Conservation (phyloP, 2,113 vertebrate species). For the Sterna hirundo region DNA sequence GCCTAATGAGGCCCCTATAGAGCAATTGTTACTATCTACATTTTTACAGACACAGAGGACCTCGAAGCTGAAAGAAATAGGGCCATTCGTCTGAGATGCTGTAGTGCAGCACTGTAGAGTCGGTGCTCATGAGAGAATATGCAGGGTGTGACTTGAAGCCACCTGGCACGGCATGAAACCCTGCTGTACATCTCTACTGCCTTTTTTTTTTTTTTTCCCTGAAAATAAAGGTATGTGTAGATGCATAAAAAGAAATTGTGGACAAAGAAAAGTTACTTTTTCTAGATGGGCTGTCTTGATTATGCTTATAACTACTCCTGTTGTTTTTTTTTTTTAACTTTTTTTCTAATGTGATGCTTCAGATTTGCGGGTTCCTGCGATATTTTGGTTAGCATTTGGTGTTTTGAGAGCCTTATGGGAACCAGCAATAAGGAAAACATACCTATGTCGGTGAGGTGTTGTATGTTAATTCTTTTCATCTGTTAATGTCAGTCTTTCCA, state of each 20-base stretch:
- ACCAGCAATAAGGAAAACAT: not conserved
- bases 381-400: not conserved
- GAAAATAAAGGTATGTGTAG: not conserved
- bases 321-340: too few relatives aligned
- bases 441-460: not conserved
- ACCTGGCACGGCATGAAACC: not conserved
- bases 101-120: not conserved
- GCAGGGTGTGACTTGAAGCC: not conserved
- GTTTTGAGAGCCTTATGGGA: not conserved
- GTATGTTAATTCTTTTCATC: not conserved
- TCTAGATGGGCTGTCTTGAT: not conserved
- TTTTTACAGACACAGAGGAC: not conserved
- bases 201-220: not conserved
- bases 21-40: conserved; percentile 14
- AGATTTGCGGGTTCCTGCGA: not conserved
- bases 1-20: conserved; percentile 8
- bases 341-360: not conserved
- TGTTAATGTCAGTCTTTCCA: not conserved
- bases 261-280: not conserved
- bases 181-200: not conserved
- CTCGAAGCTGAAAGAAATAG: not conserved
- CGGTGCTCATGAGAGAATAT: not conserved
- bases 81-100: not conserved
- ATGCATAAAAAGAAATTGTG: not conserved
- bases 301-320: not conserved